Base-by-base conservation (phyloP, 1,140 invertebrate species). In the Saccostrea glomerata region DNA sequence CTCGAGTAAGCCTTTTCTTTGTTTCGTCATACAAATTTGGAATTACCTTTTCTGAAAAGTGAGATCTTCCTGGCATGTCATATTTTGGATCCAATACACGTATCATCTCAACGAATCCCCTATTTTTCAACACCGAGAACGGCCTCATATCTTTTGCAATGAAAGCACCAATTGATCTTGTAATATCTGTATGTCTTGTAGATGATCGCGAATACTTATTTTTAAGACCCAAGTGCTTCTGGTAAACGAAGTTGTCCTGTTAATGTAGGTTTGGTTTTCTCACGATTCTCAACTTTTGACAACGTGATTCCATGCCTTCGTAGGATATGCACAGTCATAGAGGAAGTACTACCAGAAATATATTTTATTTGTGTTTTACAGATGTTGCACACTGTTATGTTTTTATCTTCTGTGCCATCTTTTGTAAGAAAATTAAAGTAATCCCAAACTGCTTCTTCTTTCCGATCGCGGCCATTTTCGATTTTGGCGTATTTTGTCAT, bases 131-230 rank as follows among this genome's bases (percentile, higher is more conserved):
- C 70, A 93, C 82, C 15, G 86, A 90, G 86, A 82, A 93, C n/a
- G 89, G 90, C 84, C 91, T 87, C 82, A 91, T 91, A 84, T 93
- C 90, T 56, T 89, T 70, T 40, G 89, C 89, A 13, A 93, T 90
- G 63, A 93, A 91, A n/a, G 23, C 54, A 12, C 86, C 89, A 13
- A 86, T 77, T 3, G 84, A n/a, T 25, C 83, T 86, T 17, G 89
- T 88, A 7, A 90, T 86, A n/a, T 25, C 13, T 85, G 20, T 20
- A 36, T 30, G 9, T 12, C 84, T 47, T 70, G 40, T 15, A 11
- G 84, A 86, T 11, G 25, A 40, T 17, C 54, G 15, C 55, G 89
- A 47, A 20, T 73, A 25, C 73, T 86, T 89, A 23, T 77, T 60
- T n/a, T 87, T 86, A 23, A 40, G 0, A 55, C 25, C 12, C 77